phyloP scores from a whole-genome alignment of 2,888 invertebrate species.

The Callyntrura guangdongensis region DNA sequence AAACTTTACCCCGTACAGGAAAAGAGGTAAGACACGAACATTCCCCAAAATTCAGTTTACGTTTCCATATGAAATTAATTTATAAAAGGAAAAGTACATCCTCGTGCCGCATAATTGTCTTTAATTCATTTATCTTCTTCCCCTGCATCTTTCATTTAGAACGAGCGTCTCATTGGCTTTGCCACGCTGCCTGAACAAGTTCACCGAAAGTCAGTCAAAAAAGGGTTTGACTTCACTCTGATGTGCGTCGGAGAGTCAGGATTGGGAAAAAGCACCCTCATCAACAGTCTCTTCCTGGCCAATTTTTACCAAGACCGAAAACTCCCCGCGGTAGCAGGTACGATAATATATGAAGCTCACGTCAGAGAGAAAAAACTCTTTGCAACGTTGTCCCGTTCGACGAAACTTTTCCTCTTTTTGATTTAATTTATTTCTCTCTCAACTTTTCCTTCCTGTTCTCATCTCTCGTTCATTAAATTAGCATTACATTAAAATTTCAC shows the following conservation, averaged over 20 bases:
- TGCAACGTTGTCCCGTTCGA: neutral
- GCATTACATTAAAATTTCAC: neutral
- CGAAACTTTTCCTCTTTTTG: too few relatives aligned
- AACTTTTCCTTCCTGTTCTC: too few relatives aligned
- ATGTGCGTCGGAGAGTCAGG: slow-evolving; percentile 90
- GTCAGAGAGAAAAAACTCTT: neutral
- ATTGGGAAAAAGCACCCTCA: slow-evolving; percentile 97
- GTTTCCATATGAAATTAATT: neutral
- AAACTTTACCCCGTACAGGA: slow-evolving; percentile 85
- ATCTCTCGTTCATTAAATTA: neutral
- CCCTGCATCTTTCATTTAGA: slow-evolving; percentile 75
- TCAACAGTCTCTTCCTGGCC: slow-evolving; percentile 97
- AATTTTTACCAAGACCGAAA: slow-evolving; percentile 96
- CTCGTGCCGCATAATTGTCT: too few relatives aligned
- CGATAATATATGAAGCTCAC: neutral
- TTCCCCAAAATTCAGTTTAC: too few relatives aligned
- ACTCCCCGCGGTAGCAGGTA: slow-evolving; percentile 83
- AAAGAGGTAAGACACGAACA: slow-evolving; percentile 82
- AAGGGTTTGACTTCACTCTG: slow-evolving; percentile 98
- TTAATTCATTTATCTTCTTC: neutral
- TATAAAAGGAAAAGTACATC: neutral
- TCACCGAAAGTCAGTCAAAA: slow-evolving; percentile 98
- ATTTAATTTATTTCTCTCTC: too few relatives aligned
- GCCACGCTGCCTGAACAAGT: slow-evolving; percentile 99
- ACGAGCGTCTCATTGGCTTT: slow-evolving; percentile 90